Conservation (phyloP, 2,797 vertebrate species). For the Amniataba percoides region DNA sequence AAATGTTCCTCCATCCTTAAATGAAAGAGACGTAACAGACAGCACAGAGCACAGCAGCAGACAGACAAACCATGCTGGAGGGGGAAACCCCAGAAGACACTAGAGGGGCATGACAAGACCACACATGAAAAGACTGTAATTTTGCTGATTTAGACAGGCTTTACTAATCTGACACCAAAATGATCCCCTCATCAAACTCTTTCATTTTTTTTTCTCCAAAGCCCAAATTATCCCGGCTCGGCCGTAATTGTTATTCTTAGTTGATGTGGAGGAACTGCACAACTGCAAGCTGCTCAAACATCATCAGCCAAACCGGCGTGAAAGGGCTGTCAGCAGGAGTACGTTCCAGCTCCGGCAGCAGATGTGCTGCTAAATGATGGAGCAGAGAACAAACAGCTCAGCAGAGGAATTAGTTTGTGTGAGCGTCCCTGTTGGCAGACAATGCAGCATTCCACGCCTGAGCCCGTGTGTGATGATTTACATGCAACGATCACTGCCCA, state of each 20-base stretch:
- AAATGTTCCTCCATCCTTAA: too few relatives aligned
- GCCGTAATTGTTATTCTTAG: neutral
- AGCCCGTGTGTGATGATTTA: constrained; percentile 17
- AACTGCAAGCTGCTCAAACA: neutral
- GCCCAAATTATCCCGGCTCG: neutral
- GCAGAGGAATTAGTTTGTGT: constrained; percentile 4
- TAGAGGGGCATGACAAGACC: neutral
- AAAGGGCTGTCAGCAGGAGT: constrained; percentile 19
- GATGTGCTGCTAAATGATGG: constrained; percentile 12
- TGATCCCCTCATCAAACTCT: neutral
- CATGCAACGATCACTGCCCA: neutral
- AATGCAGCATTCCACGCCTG: neutral
- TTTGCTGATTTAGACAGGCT: neutral
- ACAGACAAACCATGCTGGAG: too few relatives aligned
- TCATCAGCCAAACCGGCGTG: neutral
- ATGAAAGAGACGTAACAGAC: too few relatives aligned
- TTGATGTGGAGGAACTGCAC: neutral
- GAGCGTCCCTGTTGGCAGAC: neutral
- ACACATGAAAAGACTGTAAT: neutral
- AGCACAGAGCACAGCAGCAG: too few relatives aligned
- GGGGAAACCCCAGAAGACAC: too few relatives aligned
- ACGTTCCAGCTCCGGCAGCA: neutral
- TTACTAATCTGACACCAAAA: neutral
- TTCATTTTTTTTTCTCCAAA: accelerated
- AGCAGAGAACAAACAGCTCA: constrained; percentile 16